A percentile compares a stretch with the other conserved stretches of the same genome.
Evolutionary conservation across 2,888 invertebrate genomes (phyloP).

Genomic region (Chirona hameri): DNA sequence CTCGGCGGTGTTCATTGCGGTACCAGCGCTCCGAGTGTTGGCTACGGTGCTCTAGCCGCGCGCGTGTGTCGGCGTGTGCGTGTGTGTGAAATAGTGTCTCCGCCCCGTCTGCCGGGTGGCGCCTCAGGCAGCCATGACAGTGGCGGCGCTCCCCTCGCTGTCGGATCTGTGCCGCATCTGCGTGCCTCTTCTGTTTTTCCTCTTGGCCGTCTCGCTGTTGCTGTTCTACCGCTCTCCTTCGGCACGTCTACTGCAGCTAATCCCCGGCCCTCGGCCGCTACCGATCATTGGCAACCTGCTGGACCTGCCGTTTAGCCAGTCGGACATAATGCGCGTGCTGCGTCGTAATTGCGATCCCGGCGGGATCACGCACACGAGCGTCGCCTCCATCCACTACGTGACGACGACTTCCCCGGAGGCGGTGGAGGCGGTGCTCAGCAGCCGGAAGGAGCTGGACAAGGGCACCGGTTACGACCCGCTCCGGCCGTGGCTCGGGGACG

Average conservation of each 20-base stretch:
- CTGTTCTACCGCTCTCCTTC: neutral
- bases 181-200: neutral
- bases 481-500: constrained; percentile 58
- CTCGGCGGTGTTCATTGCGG: no score
- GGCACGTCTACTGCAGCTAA: neutral
- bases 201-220: neutral
- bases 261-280: neutral
- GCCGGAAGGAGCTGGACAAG: constrained; percentile 43
- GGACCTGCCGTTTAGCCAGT: neutral
- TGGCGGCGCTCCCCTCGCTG: no score
- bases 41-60: no score
- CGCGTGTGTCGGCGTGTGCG: no score
- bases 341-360: neutral
- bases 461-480: constrained; percentile 56
- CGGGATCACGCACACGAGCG: neutral
- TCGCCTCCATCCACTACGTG: neutral
- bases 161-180: no score
- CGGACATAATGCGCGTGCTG: neutral
- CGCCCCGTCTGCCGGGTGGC: neutral
- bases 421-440: neutral
- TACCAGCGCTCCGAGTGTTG: no score
- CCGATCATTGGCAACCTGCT: neutral
- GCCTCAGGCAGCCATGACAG: no score
- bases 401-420: neutral
- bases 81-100: constrained; percentile 32